Evolutionary conservation across 2,888 invertebrate genomes (phyloP), one percentile per base, ranked within the genome.

Genomic region (Arenicola marina): DNA sequence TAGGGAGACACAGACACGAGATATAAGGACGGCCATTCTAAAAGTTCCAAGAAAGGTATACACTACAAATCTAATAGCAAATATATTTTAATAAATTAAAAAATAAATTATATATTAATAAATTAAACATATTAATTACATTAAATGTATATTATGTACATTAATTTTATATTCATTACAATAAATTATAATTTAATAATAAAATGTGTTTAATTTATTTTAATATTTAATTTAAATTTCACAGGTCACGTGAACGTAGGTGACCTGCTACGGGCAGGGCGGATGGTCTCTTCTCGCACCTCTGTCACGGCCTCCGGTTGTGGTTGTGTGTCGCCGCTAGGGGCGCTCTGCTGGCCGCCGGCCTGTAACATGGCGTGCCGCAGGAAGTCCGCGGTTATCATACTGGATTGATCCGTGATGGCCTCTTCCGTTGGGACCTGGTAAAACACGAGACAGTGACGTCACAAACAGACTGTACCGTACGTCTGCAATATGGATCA

Each of bases 341-440:
- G 31, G 4, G 21, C 28, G 29, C n/a, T 7, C 11, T 29, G 2
- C 4, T 28, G n/a, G 51, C 56, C 53, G 2, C 53, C 33, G 18
- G 58, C 62, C 32, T 34, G 24, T 55, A 56, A 29, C 63, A 66
- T 60, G 21, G 66, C 63, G 43, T 56, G 60, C 31, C 46, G 56
- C 33, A 66, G 53, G 51, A 66, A 61, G 44, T 66, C 66, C 15
- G 45, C n/a, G 7, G 60, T 58, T 28, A 66, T 66, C n/a, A n/a
- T n/a, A n/a, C n/a, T n/a, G n/a, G n/a, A n/a, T n/a, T n/a, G n/a
- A n/a, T n/a, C n/a, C n/a, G n/a, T n/a, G n/a, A n/a, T n/a, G n/a
- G n/a, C n/a, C n/a, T n/a, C n/a, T n/a, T n/a, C n/a, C n/a, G n/a
- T n/a, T n/a, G n/a, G n/a, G n/a, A n/a, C n/a, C n/a, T n/a, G n/a